Conservation (phyloP, 2,888 invertebrate species). For the Tyria jacobaeae region DNA sequence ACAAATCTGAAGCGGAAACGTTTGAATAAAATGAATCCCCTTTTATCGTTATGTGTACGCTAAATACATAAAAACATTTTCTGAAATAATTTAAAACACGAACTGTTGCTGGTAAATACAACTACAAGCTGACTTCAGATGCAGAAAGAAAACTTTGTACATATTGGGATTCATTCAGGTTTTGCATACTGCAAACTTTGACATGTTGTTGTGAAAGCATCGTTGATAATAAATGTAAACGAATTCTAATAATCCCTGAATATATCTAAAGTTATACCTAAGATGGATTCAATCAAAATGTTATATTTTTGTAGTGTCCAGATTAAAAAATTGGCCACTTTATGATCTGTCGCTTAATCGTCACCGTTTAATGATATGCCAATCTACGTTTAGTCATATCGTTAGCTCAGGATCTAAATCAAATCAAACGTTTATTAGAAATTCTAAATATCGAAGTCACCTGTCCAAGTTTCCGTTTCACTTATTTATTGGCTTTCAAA, state of each 20-base stretch:
- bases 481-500: no score
- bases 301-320: no score
- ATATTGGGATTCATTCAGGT: not conserved
- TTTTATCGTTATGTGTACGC: not conserved
- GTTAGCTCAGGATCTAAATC: no score
- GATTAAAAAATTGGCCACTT: not conserved
- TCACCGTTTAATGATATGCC: no score
- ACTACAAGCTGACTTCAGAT: not conserved
- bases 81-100: not conserved
- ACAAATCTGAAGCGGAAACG: not conserved
- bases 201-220: not conserved
- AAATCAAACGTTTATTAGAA: no score
- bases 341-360: no score
- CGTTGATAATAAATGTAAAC: not conserved
- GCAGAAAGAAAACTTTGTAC: constrained; percentile 8
- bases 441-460: no score
- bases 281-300: no score
- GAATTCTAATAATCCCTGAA: not conserved
- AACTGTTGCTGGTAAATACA: not conserved
- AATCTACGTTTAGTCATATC: no score
- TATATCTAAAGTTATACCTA: not conserved
- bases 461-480: no score
- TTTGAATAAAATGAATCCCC: not conserved
- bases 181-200: not conserved
- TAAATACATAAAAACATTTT: not conserved